phyloP scores from a whole-genome alignment of 2,797 vertebrate species.

The Eulemur mongoz region DNA sequence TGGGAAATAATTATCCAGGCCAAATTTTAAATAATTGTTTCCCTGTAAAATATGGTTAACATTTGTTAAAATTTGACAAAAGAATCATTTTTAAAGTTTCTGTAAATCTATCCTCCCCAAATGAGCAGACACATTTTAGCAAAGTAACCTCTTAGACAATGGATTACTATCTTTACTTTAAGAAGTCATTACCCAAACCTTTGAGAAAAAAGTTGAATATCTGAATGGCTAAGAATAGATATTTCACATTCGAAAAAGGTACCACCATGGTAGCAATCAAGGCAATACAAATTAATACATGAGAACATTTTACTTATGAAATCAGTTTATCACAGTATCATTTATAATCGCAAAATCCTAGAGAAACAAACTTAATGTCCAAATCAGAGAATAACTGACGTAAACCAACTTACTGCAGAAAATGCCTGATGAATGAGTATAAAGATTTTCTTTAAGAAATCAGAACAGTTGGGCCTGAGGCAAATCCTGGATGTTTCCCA shows the following conservation, averaged over 20 bases:
- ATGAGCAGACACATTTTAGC: conserved; percentile 3
- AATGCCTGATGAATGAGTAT: neutral
- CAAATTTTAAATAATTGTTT: conserved; percentile 27
- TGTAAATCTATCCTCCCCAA: neutral
- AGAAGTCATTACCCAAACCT: neutral
- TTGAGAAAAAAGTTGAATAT: neutral
- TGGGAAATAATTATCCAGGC: neutral
- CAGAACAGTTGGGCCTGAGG: neutral
- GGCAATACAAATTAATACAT: neutral
- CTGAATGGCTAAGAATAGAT: neutral
- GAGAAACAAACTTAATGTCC: neutral
- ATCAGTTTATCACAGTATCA: neutral
- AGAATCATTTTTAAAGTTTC: neutral
- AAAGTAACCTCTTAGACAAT: neutral
- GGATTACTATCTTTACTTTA: neutral
- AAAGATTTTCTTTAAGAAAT: neutral
- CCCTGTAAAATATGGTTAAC: neutral
- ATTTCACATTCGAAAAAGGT: conserved; percentile 17
- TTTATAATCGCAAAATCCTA: neutral
- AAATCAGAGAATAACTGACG: neutral
- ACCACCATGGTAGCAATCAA: neutral
- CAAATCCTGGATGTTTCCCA: neutral
- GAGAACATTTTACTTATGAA: neutral
- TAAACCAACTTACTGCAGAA: neutral
- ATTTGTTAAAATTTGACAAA: neutral